These are phyloP conservation scores for Drosophila pseudoobscura DNA, from an alignment of 1,140 invertebrate species.

Conservation along the genomic window DNA sequence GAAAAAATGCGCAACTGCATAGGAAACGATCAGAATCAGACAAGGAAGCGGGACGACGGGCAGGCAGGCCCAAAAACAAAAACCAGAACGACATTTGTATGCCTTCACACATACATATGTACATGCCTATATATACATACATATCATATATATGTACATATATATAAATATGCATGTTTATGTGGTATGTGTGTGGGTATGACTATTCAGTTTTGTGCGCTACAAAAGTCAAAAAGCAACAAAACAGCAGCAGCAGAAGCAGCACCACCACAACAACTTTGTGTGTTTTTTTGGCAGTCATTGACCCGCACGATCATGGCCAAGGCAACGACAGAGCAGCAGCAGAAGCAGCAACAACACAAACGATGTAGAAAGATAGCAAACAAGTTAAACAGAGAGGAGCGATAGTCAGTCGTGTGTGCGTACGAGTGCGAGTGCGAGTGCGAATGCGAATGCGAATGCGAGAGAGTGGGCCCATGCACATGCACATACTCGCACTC, in stretches of 20 bases:
- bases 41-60: neutral
- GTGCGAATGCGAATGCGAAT: neutral
- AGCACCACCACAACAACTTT: slow-evolving; percentile 28
- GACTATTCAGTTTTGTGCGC: slow-evolving; percentile 73
- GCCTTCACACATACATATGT: slow-evolving; percentile 9
- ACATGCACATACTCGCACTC: slow-evolving; percentile 12
- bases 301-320: slow-evolving; percentile 70
- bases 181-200: slow-evolving; percentile 29
- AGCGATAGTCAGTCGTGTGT: slow-evolving; percentile 42
- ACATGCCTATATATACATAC: neutral
- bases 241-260: neutral
- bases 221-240: slow-evolving; percentile 56
- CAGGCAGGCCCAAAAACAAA: slow-evolving; percentile 10
- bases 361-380: slow-evolving; percentile 76
- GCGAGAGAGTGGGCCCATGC: slow-evolving; percentile 3
- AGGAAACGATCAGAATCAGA: slow-evolving; percentile 28
- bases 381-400: slow-evolving; percentile 76
- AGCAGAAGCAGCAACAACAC: slow-evolving; percentile 2
- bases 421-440: slow-evolving; percentile 7
- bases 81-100: slow-evolving; percentile 72
- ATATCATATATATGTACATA: too few species aligned
- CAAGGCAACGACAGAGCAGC: slow-evolving; percentile 33
- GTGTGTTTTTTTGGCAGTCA: slow-evolving; percentile 72
- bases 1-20: slow-evolving; percentile 76
- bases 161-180: neutral